phyloP scores from a whole-genome alignment of 2,113 vertebrate species.

The Parus major region DNA sequence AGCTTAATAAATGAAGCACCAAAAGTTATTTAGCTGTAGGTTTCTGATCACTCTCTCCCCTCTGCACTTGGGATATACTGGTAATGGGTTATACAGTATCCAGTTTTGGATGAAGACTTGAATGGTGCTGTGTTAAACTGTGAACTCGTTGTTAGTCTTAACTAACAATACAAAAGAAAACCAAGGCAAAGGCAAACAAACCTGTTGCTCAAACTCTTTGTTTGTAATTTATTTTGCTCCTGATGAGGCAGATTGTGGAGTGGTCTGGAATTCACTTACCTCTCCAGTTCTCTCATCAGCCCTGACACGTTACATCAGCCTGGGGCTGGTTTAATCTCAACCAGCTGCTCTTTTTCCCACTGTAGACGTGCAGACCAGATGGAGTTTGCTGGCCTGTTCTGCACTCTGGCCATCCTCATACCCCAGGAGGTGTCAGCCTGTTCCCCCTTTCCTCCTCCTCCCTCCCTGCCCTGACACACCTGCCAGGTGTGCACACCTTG shows the following conservation, averaged over 20 bases:
- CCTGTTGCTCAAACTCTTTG: not conserved
- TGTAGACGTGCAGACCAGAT: not conserved
- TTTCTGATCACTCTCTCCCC: not conserved
- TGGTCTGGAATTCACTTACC: not conserved
- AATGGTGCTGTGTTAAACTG: not conserved
- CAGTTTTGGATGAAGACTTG: not conserved
- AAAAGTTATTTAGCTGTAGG: not conserved
- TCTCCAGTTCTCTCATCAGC: not conserved
- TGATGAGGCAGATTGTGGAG: not conserved
- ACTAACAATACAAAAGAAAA: not conserved
- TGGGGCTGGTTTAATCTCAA: conserved; percentile 16
- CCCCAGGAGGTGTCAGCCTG: not conserved
- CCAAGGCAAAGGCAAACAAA: not conserved
- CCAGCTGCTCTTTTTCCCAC: not conserved
- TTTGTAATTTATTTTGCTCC: conserved; percentile 4
- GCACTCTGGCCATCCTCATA: not conserved
- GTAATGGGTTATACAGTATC: not conserved
- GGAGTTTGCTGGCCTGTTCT: not conserved
- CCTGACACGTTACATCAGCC: not conserved
- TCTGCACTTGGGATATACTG: not conserved
- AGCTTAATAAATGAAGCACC: not conserved
- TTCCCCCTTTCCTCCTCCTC: not conserved
- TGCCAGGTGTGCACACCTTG: not conserved
- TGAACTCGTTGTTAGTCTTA: not conserved
- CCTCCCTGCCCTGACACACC: accelerated